These are phyloP conservation scores for Drosophila colorata DNA, from an alignment of 2,888 invertebrate genomes.

Conservation along the genomic window DNA sequence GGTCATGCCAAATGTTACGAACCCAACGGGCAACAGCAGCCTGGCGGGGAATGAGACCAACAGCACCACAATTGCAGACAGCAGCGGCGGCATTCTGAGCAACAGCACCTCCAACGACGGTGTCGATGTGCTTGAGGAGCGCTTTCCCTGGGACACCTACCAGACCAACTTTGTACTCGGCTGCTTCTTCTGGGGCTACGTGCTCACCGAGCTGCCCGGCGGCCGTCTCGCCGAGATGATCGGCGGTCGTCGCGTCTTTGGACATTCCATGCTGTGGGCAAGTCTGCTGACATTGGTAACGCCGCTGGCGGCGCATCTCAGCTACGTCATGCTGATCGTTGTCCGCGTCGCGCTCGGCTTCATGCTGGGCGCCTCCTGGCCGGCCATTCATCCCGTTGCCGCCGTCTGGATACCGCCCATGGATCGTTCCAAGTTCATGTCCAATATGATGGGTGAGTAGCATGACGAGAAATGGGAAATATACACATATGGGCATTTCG, in stretches of 20 bases:
- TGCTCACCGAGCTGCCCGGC: conserved; percentile 95
- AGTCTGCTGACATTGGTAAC: conserved; percentile 93
- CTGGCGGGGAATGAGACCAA: not conserved
- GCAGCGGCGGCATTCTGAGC: conserved; percentile 14
- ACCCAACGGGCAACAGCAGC: conserved; percentile 25
- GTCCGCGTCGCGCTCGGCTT: conserved; percentile 91
- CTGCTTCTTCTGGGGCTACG: conserved; percentile 96
- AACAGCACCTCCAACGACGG: conserved; percentile 37
- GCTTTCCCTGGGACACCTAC: conserved; percentile 92
- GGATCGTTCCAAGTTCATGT: conserved; percentile 96
- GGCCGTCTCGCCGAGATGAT: conserved; percentile 93
- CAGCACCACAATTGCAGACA: conserved; percentile 1
- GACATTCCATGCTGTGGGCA: conserved; percentile 93
- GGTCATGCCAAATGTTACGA: conserved; percentile 85
- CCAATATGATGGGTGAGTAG: conserved; percentile 93
- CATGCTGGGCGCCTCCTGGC: conserved; percentile 94
- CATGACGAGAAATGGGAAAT: no score
- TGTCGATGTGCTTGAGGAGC: conserved; percentile 79
- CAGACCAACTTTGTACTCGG: conserved; percentile 93
- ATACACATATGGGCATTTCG: not conserved
- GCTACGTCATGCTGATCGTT: conserved; percentile 89
- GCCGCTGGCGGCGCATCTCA: conserved; percentile 90
- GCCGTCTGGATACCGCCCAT: conserved; percentile 97
- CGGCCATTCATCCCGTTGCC: conserved; percentile 96
- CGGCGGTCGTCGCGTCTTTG: conserved; percentile 93